Percentiles rank a stretch among this genome's conserved stretches.
Evolutionary conservation across 2,888 invertebrate genomes (phyloP).

Genomic region (Onthophagus sagittarius): DNA sequence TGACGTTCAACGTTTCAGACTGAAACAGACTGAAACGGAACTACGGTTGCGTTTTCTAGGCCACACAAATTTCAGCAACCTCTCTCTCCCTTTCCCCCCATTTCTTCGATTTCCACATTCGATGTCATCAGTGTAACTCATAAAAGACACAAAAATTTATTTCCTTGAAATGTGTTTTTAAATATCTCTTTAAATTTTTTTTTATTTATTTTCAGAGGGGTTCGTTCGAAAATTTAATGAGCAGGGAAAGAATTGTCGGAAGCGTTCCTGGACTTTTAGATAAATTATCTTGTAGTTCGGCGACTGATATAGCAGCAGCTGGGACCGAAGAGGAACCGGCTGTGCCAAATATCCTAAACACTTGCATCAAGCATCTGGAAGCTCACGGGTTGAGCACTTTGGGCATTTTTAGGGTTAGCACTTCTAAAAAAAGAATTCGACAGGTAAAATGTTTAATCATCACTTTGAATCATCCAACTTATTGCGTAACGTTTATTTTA

Average conservation of each 20-base stretch:
- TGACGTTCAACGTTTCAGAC: conserved; percentile 2
- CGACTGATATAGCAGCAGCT: conserved; percentile 49
- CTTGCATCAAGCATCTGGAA: conserved; percentile 80
- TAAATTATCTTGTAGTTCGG: conserved; percentile 47
- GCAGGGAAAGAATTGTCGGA: conserved; percentile 55
- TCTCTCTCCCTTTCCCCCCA: neutral
- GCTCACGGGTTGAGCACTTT: conserved; percentile 76
- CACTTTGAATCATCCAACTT: neutral
- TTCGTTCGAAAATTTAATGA: conserved; percentile 69
- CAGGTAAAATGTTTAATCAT: conserved; percentile 59
- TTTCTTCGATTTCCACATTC: neutral
- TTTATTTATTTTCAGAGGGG: conserved; percentile 59
- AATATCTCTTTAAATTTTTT: conserved; percentile 1
- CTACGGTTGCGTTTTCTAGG: conserved; percentile 3
- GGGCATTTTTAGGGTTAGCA: conserved; percentile 88
- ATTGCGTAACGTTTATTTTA: conserved; percentile 45
- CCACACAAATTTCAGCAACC: neutral
- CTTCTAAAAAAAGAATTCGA: conserved; percentile 87
- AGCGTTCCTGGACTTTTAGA: conserved; percentile 50
- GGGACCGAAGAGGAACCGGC: conserved; percentile 49
- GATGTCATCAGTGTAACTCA: neutral
- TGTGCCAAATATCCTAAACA: conserved; percentile 74
- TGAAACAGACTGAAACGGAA: conserved; percentile 1
- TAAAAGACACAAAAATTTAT: neutral
- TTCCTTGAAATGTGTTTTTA: neutral